phyloP scores from a whole-genome alignment of 2,888 invertebrate species.

The Pristionchus arcanus region DNA sequence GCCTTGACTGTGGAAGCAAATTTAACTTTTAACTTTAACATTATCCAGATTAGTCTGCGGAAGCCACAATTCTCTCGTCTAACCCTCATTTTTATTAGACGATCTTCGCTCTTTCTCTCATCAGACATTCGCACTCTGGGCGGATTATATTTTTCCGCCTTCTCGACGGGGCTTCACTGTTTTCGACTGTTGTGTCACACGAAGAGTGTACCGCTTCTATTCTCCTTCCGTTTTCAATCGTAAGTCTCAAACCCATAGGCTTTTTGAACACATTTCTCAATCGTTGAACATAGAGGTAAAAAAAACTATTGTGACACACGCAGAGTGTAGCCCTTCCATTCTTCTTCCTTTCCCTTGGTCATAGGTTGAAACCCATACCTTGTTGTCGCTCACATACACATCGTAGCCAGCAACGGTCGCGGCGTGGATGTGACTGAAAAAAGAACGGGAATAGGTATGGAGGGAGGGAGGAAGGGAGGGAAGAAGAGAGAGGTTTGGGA shows the following conservation, averaged over 20 bases:
- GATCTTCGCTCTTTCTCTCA: background rate
- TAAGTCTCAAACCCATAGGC: no score
- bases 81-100: background rate
- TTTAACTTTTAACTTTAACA: no score
- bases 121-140: slow-evolving; percentile 12
- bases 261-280: background rate
- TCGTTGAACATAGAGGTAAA: background rate
- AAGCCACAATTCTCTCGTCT: background rate
- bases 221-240: background rate
- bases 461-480: background rate
- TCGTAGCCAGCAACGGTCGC: slow-evolving; percentile 75
- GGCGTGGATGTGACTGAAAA: slow-evolving; percentile 62
- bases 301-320: background rate
- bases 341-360: background rate
- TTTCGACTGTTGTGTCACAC: background rate
- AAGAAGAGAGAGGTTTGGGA: background rate
- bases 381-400: slow-evolving; percentile 74
- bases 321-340: background rate
- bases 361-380: slow-evolving; percentile 60
- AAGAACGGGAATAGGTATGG: background rate
- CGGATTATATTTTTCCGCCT: background rate
- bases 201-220: background rate
- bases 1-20: no score
- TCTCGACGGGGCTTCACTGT: background rate
- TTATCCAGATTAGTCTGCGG: background rate